These are phyloP conservation scores for Crypturellus undulatus DNA, from an alignment of 2,113 vertebrate genomes.

Conservation along the genomic window DNA sequence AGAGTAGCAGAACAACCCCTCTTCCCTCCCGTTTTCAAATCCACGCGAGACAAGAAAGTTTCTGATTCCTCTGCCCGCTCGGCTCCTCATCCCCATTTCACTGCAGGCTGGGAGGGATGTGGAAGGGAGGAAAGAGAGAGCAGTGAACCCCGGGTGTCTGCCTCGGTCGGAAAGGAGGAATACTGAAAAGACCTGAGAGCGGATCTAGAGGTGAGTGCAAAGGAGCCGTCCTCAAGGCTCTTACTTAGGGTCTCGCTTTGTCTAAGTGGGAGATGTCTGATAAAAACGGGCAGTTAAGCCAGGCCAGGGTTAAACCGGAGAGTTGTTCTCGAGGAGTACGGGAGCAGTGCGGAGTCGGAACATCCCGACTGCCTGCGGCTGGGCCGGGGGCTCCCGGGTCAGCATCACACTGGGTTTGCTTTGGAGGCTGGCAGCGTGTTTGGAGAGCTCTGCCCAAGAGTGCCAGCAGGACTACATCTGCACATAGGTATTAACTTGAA, in stretches of 20 bases:
- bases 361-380: neutral
- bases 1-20: neutral
- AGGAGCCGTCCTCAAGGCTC: slow-evolving; percentile 19
- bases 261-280: neutral
- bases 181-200: neutral
- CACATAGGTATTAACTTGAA: neutral
- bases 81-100: neutral
- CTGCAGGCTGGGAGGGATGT: neutral
- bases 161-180: slow-evolving; percentile 15
- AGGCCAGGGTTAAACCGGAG: neutral
- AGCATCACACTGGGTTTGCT: no score
- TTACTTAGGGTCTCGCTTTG: neutral
- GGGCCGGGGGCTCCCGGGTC: no score
- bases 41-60: neutral
- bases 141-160: neutral
- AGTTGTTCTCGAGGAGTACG: neutral
- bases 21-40: neutral
- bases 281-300: neutral
- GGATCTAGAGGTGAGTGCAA: neutral
- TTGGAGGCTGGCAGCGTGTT: neutral
- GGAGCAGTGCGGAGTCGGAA: neutral
- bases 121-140: neutral
- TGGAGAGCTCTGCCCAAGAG: neutral
- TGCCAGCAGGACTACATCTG: neutral
- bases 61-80: neutral